Conservation (phyloP, 2,797 vertebrate species). For the Gallinago stenura region DNA sequence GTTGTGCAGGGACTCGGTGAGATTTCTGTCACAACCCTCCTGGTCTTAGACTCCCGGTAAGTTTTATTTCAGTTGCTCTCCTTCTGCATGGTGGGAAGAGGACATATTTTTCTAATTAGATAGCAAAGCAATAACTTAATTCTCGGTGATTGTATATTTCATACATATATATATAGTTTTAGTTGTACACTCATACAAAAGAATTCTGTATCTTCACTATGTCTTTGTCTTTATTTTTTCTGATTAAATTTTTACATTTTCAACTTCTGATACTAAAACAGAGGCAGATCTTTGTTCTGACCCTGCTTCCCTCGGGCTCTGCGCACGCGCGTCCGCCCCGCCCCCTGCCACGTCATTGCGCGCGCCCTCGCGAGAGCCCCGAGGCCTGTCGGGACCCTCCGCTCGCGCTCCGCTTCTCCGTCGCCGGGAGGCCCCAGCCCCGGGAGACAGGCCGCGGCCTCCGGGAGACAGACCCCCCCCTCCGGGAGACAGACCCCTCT, state of each 20-base stretch:
- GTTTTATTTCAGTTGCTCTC: not conserved
- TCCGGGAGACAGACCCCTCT: too few relatives aligned
- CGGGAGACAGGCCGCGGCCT: too few relatives aligned
- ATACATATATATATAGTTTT: not conserved
- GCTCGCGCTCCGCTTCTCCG: too few relatives aligned
- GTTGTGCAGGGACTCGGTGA: fast-evolving
- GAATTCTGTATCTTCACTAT: not conserved
- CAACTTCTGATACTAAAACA: not conserved
- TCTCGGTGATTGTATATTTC: not conserved
- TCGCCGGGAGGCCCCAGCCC: too few relatives aligned
- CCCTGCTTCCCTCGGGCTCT: not conserved
- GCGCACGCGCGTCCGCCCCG: too few relatives aligned
- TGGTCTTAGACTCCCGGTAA: not conserved
- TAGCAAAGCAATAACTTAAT: not conserved
- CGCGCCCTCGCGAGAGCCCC: too few relatives aligned
- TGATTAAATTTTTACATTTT: not conserved
- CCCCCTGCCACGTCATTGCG: too few relatives aligned
- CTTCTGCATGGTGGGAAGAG: not conserved
- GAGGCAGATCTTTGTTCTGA: not conserved
- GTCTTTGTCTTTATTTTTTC: not conserved
- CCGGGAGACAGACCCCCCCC: too few relatives aligned
- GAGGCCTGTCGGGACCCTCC: too few relatives aligned
- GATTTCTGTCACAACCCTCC: not conserved
- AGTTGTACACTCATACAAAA: not conserved
- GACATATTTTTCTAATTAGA: not conserved